Conservation (phyloP, 2,797 vertebrate species). For the Clangula hyemalis region DNA sequence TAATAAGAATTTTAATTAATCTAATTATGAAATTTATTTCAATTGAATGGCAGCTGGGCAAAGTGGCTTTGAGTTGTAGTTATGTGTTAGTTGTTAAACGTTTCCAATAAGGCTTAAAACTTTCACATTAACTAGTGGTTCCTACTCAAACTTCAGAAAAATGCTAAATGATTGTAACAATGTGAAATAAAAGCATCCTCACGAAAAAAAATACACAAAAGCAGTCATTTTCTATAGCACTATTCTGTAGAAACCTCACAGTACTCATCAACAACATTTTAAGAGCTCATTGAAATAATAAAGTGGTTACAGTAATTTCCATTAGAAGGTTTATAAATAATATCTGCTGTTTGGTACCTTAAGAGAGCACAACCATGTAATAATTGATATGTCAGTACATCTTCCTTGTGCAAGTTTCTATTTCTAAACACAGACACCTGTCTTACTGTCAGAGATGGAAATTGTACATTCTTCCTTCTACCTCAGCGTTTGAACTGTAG, state of each 20-base stretch:
- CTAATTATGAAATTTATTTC: background rate
- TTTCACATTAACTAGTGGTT: constrained; percentile 30
- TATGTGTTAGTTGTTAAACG: background rate
- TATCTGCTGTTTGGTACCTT: constrained; percentile 36
- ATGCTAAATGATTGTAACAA: constrained; percentile 10
- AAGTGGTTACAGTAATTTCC: constrained; percentile 59
- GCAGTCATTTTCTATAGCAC: constrained; percentile 20
- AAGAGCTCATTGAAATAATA: constrained; percentile 70
- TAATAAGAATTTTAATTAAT: background rate
- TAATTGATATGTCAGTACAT: constrained; percentile 20
- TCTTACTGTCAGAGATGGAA: background rate
- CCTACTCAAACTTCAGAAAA: constrained; percentile 19
- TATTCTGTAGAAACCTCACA: constrained; percentile 56
- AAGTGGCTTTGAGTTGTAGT: background rate
- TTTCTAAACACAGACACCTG: background rate
- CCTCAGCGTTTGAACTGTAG: background rate
- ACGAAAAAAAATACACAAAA: constrained; percentile 6
- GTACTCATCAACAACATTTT: constrained; percentile 54
- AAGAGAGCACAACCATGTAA: background rate
- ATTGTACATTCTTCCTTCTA: background rate
- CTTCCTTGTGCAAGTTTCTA: background rate
- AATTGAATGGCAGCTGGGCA: background rate
- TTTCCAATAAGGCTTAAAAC: constrained; percentile 26
- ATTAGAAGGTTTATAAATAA: constrained; percentile 67
- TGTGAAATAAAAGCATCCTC: constrained; percentile 24